Conservation (phyloP, 2,888 invertebrate genomes). For the Flexamia atlantica region DNA sequence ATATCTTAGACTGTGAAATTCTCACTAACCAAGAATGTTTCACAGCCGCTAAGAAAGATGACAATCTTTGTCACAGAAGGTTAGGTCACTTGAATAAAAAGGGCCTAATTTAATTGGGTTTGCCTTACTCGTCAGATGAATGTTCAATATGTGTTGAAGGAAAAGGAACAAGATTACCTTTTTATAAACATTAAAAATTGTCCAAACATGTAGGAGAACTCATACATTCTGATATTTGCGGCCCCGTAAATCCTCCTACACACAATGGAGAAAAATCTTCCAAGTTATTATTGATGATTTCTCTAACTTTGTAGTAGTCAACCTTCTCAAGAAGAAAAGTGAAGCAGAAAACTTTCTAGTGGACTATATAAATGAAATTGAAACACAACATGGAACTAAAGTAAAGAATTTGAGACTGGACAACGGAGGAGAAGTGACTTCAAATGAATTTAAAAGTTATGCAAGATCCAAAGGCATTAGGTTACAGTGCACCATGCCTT, state of each 20-base stretch:
- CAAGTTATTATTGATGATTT: slow-evolving; percentile 71
- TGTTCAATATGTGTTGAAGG: slow-evolving; percentile 25
- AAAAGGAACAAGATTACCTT: slow-evolving; percentile 40
- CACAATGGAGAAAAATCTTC: slow-evolving; percentile 68
- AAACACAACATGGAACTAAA: slow-evolving; percentile 69
- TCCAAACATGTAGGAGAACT: slow-evolving; percentile 65
- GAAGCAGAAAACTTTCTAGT: slow-evolving; percentile 70
- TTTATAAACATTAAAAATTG: slow-evolving; percentile 33
- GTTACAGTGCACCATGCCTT: slow-evolving; percentile 65
- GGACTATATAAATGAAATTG: slow-evolving; percentile 68
- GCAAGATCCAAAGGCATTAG: slow-evolving; percentile 69
- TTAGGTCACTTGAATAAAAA: slow-evolving; percentile 47
- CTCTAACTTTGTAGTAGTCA: slow-evolving; percentile 69
- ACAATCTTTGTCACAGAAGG: slow-evolving; percentile 53
- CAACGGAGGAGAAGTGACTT: slow-evolving; percentile 70
- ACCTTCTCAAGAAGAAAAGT: slow-evolving; percentile 69
- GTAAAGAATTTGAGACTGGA: slow-evolving; percentile 69
- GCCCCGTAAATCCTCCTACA: slow-evolving; percentile 67
- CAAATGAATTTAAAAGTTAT: slow-evolving; percentile 67
- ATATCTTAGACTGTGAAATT: slow-evolving; percentile 21
- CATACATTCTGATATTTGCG: slow-evolving; percentile 69
- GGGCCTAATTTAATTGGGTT: no score
- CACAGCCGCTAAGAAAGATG: neutral
- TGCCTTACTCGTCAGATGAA: slow-evolving; percentile 7
- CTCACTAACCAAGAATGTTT: neutral